These are phyloP conservation scores for Tenualosa thibaudeaui DNA, from an alignment of 2,797 vertebrate species.

Conservation along the genomic window DNA sequence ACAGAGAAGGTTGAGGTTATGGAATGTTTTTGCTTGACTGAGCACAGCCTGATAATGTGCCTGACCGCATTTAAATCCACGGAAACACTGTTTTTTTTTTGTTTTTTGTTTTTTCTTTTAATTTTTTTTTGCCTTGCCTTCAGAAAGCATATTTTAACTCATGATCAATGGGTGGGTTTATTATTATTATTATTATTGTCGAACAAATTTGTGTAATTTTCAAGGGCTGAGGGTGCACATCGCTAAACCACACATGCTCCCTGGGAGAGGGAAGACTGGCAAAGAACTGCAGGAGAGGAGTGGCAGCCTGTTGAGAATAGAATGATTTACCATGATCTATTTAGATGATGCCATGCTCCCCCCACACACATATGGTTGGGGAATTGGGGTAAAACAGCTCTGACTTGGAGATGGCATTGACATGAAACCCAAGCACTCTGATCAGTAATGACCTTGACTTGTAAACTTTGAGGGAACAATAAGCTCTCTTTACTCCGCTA, in stretches of 20 bases:
- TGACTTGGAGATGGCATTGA: slow-evolving; percentile 48
- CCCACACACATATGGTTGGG: slow-evolving; percentile 73
- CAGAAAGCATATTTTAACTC: slow-evolving; percentile 46
- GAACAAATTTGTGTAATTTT: slow-evolving; percentile 52
- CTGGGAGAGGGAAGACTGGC: slow-evolving; percentile 42
- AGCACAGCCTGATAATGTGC: slow-evolving; percentile 96
- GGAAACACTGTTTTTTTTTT: slow-evolving; percentile 72
- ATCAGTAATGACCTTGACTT: slow-evolving; percentile 71
- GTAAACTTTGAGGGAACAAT: slow-evolving; percentile 75
- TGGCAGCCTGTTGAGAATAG: slow-evolving; percentile 67
- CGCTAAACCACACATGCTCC: slow-evolving; percentile 36
- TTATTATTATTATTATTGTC: slow-evolving; percentile 35
- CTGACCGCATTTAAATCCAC: slow-evolving; percentile 96
- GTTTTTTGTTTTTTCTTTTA: neutral
- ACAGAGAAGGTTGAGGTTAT: slow-evolving; percentile 97
- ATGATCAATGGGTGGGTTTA: slow-evolving; percentile 55
- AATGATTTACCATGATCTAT: slow-evolving; percentile 75
- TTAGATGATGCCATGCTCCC: slow-evolving; percentile 60
- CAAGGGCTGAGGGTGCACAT: slow-evolving; percentile 63
- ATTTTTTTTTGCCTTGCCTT: slow-evolving; percentile 23
- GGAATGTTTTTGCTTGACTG: slow-evolving; percentile 99
- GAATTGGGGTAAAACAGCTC: slow-evolving; percentile 65
- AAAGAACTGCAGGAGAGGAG: slow-evolving; percentile 55
- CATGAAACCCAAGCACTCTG: slow-evolving; percentile 65
- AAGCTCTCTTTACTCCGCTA: slow-evolving; percentile 69